phyloP scores from a whole-genome alignment of 2,797 vertebrate genomes.

The Anguilla megastoma region DNA sequence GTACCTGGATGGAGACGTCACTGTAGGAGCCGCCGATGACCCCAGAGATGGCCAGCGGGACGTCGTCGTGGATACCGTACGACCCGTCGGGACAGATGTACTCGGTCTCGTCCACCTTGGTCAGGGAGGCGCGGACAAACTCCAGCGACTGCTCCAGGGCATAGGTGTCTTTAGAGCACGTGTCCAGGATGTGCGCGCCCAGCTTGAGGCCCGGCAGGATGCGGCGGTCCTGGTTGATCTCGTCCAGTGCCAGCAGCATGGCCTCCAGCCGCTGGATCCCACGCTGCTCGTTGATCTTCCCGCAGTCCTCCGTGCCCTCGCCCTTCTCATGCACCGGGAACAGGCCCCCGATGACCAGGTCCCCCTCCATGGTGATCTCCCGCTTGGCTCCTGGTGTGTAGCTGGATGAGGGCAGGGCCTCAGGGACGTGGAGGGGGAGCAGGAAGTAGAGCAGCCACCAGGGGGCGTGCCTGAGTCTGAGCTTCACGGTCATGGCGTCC shows the following conservation, averaged over 20 bases:
- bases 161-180: constrained; percentile 97
- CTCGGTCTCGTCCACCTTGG: constrained; percentile 89
- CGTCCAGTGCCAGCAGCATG: constrained; percentile 94
- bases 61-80: constrained; percentile 88
- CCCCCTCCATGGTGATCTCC: constrained; percentile 91
- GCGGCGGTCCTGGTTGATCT: constrained; percentile 87
- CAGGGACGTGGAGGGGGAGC: constrained; percentile 62
- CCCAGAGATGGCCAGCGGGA: constrained; percentile 90
- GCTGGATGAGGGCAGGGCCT: constrained; percentile 66
- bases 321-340: constrained; percentile 98
- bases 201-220: constrained; percentile 88
- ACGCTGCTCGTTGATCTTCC: constrained; percentile 92
- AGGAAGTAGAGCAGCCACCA: constrained; percentile 60
- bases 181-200: constrained; percentile 94
- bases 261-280: constrained; percentile 97
- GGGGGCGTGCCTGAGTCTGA: constrained; percentile 59
- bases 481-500: constrained; percentile 67
- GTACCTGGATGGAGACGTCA: constrained; percentile 96
- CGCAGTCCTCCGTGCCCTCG: constrained; percentile 84
- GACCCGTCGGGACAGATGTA: constrained; percentile 96
- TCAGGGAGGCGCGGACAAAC: constrained; percentile 94
- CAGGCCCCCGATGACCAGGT: constrained; percentile 93
- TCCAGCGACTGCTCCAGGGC: constrained; percentile 96
- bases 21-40: constrained; percentile 98
- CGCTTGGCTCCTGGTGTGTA: constrained; percentile 78